phyloP scores from a whole-genome alignment of 1,140 invertebrate species.

The Drosophila pallidifrons region DNA sequence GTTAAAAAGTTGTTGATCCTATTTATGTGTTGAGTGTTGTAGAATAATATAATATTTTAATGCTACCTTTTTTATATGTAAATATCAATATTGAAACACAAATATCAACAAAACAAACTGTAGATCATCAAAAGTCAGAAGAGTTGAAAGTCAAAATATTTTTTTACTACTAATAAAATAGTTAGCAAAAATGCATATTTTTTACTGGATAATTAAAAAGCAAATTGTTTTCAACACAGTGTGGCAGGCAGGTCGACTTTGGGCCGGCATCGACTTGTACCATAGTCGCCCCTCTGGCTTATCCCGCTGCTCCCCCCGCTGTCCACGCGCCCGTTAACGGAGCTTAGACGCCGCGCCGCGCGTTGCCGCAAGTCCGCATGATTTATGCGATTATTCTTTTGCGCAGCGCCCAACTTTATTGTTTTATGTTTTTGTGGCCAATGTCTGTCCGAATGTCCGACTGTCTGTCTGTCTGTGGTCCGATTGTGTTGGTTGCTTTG shows the following conservation, averaged over 20 bases:
- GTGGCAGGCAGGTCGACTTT: conserved; percentile 8
- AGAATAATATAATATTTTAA: no score
- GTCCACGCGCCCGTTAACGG: conserved; percentile 54
- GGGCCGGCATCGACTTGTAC: conserved; percentile 16
- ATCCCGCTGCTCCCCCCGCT: not conserved
- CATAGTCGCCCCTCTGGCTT: conserved; percentile 10
- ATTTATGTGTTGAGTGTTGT: no score
- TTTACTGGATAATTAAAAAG: conserved; percentile 3
- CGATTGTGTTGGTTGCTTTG: conserved; percentile 6
- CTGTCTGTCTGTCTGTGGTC: conserved; percentile 4
- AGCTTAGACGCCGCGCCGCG: conserved; percentile 62
- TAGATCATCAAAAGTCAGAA: no score
- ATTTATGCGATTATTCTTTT: conserved; percentile 83
- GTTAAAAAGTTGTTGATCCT: no score
- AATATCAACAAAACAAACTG: no score
- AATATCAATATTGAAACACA: no score
- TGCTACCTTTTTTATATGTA: no score
- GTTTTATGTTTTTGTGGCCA: conserved; percentile 79
- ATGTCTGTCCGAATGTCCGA: conserved; percentile 28
- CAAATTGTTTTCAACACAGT: conserved; percentile 18
- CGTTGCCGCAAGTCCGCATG: conserved; percentile 75
- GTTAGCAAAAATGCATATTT: not conserved
- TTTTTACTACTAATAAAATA: no score
- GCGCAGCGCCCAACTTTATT: conserved; percentile 80
- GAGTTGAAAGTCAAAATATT: no score